Evolutionary conservation across 2,888 invertebrate genomes (phyloP), one percentile per base, ranked within the genome.

Genomic region (Ceriagrion tenellum): DNA sequence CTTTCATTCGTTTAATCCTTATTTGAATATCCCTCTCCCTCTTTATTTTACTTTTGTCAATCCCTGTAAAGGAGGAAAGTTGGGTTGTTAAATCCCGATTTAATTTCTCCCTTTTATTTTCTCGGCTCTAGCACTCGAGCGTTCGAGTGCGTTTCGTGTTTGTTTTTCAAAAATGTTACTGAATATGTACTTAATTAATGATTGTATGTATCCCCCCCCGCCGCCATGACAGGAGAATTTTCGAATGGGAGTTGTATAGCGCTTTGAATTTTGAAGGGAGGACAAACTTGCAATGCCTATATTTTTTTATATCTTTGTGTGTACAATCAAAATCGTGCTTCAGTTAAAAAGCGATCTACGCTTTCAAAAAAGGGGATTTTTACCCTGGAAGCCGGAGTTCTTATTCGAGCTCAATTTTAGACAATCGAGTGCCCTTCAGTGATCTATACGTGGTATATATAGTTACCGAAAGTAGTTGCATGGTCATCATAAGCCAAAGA

Each of bases 1-100:
- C n/a, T 89, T 89, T 55, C 89, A 55, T 55, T 55, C 55, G 47
- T 47, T 89, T 89, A 89, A 89, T 89, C 89, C 89, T 55, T 89
- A 89, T 47, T n/a, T 89, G 81, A 81, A 81, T 81, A 81, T 81
- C 30, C 81, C 4, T 47, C 47, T 47, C 47, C 47, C 47, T 2
- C 13, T 35, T 81, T 74, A 4, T 81, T 35, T 81, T 81, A 81
- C 35, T 35, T 81, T 35, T 16, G 81, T 35, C 30, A 81, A 35
- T 81, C 30, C 81, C 10, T 81, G 30, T 35, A 81, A 16, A 81
- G 81, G 81, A 81, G 81, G 30, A 81, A 81, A 81, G 81, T 35
- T 35, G 81, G 81, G 30, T 35, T 81, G 81, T 81, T 81, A 81
- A 81, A 81, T 81, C 35, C 81, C 81, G 81, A 35, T 81, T 35